phyloP scores from a whole-genome alignment of 2,113 vertebrate species.

The Poicephalus meyeri region DNA sequence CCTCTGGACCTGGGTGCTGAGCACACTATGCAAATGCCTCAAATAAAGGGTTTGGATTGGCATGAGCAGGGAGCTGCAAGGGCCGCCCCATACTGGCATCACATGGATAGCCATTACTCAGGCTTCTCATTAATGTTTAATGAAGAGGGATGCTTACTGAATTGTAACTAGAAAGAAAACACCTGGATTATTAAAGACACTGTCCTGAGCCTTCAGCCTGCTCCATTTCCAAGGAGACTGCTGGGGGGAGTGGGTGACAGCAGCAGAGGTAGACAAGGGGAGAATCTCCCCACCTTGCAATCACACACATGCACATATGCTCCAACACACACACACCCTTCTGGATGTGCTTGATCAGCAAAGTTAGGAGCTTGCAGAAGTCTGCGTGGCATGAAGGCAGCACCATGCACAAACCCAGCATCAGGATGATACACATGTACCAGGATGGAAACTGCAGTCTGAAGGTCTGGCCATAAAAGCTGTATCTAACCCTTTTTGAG shows the following conservation, averaged over 20 bases:
- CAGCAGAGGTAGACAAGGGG: background rate
- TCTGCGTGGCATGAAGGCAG: rapidly evolving
- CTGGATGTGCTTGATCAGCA: background rate
- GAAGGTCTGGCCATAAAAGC: background rate
- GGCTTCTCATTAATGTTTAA: background rate
- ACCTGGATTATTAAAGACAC: background rate
- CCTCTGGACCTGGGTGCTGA: background rate
- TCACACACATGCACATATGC: background rate
- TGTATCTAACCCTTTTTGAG: background rate
- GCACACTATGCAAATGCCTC: background rate
- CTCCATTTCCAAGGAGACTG: background rate
- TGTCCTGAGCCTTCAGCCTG: background rate
- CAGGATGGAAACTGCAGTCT: background rate
- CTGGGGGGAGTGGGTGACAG: background rate
- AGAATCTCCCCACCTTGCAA: background rate
- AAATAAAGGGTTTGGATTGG: background rate
- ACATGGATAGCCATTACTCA: background rate
- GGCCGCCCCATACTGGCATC: background rate
- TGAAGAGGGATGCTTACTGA: background rate
- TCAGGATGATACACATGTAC: rapidly evolving
- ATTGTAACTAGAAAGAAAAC: background rate
- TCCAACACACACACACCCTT: background rate
- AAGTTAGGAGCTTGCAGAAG: background rate
- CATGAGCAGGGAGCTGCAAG: background rate
- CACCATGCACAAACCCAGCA: background rate